Base-by-base conservation (phyloP, 2,797 vertebrate genomes). In the Xyrichtys novacula region DNA sequence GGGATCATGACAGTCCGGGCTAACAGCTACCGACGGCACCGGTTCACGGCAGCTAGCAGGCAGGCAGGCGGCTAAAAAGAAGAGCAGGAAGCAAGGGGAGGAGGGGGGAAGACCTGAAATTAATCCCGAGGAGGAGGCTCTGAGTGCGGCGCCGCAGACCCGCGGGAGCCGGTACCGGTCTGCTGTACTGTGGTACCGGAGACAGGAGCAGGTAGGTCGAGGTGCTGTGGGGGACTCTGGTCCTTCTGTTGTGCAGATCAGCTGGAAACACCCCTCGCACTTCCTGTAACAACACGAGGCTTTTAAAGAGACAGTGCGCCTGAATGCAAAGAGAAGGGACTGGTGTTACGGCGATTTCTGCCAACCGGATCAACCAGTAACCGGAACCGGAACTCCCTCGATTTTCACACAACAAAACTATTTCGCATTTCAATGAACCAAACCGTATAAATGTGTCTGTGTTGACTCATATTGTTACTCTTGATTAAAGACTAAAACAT, bases 191-290 rank as follows among this genome's bases (percentile, higher is more conserved):
- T 5, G 34, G 17, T 0, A 7, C 39, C 53, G 40, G 28, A 12
- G 47, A 9, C 26, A 29, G 60, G 54, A 28, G 70, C 66, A 22
- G 65, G 50, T n/a, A 40, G 65, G 60, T 73, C 68, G 63, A 65
- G 54, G 59, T 71, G 58, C 67, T 48, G 55, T 19, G 69, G 47
- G 34, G 46, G 76, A 66, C 61, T 54, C 25, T 3, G 64, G 31
- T 66, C n/a, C 63, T 65, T 47, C 88, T 87, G 89, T 68, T 68
- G 79, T 76, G 76, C 71, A 47, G 85, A 89, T 91, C 91, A 90
- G 89, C 90, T 90, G 91, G 90, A 89, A 92, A 92, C 92, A 92
- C 90, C 91, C 92, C 88, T 84, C 50, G 50, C 82, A 92, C 93
- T 94, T 94, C 94, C 93, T 67, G 93, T 84, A 91, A 88, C 84